Evolutionary conservation across 2,113 vertebrate genomes (phyloP), one percentile per base, ranked within the genome.

Genomic region (Tenebrosternarchus preto): DNA sequence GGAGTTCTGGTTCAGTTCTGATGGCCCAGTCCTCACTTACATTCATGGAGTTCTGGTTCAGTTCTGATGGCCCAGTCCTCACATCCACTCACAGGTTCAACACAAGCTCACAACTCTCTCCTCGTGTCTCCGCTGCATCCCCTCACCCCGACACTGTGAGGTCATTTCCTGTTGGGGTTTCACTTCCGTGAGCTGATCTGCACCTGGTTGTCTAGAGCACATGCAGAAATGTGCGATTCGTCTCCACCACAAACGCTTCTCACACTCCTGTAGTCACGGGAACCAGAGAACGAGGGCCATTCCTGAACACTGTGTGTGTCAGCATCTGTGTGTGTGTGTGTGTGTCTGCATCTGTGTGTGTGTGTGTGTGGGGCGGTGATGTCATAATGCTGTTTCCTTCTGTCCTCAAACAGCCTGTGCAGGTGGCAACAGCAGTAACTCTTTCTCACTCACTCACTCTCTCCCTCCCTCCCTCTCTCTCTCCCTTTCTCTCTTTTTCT

Each of bases 151-250:
- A 50, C 43, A 50, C 60, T 29, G 60, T 63, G 60, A 63, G 16
- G 60, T 29, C 60, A 63, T 16, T 63, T 29, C 60, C 60, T 63
- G 60, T 63, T 50, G 43, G 60, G 60, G 11, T 63, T 63, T 63
- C 25, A 63, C 60, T 24, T 57, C 56, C 6, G 56, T 20, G 19
- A 29, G 9, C 24, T 11, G 4, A 60, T 2, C 8, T 25, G 24
- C 57, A 8, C 24, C 60, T 29, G 43, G 43, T 12, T 50, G 8
- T 12, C 43, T 15, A 12, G 43, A 50, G 9, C 43, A 50, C 2
- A 15, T 15, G 11, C 9, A 50, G 43, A 50, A 36, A 2, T 4
- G 3, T 36, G 33, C 33, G 3, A 36, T 12, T 46, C 8, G 5
- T 46, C 39, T 8, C 36, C 11, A 9, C 6, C 11, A 9, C 6